These are phyloP conservation scores for Alviniconcha marisindica DNA, from an alignment of 1,140 invertebrate species.

Conservation along the genomic window DNA sequence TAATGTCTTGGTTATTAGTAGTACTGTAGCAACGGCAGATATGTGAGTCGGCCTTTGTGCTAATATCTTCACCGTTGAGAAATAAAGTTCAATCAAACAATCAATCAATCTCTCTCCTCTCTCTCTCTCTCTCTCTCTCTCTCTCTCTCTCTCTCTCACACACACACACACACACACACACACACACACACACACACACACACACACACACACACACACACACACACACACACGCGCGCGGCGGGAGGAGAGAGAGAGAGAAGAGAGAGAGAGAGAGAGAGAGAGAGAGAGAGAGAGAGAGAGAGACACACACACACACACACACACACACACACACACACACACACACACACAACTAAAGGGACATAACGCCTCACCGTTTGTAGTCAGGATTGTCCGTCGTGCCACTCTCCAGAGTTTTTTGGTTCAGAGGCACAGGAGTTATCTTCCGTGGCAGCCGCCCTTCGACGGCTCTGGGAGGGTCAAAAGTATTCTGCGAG, in stretches of 20 bases:
- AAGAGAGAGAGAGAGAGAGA: neutral
- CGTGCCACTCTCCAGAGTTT: neutral
- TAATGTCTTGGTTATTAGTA: too few relatives aligned
- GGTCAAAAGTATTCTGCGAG: neutral
- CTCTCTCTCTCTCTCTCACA: too few relatives aligned
- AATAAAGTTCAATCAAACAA: too few relatives aligned
- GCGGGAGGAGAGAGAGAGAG: too few relatives aligned
- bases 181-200: slow-evolving; percentile 26
- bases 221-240: neutral
- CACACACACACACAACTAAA: neutral
- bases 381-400: neutral
- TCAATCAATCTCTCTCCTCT: too few relatives aligned
- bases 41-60: too few relatives aligned
- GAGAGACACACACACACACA: neutral
- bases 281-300: neutral
- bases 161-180: slow-evolving; percentile 23
- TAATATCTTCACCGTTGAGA: too few relatives aligned
- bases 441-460: neutral
- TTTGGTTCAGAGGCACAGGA: neutral
- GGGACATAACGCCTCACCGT: neutral
- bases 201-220: slow-evolving; percentile 18
- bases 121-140: too few relatives aligned
- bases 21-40: too few relatives aligned
- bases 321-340: neutral
- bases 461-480: neutral